These are phyloP conservation scores for Nothocercus julius DNA, from an alignment of 2,113 vertebrate genomes.

Conservation along the genomic window DNA sequence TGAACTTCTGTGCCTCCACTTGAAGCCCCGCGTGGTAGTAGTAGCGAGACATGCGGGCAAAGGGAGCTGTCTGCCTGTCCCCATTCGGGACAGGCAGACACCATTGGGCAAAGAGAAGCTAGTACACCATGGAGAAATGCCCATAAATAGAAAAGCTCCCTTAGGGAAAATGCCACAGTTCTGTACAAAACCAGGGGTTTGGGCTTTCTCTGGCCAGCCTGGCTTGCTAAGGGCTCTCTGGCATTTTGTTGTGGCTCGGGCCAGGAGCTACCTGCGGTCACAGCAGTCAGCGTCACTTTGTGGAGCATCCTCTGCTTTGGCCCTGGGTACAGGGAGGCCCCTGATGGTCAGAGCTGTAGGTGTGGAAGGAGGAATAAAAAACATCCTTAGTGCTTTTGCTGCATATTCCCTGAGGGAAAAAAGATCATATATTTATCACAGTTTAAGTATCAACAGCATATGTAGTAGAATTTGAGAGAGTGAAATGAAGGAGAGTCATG, in stretches of 20 bases:
- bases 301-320: not conserved
- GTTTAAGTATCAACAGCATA: not conserved
- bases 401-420: not conserved
- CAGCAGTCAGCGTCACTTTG: not conserved
- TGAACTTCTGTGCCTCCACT: not conserved
- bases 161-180: rapidly evolving
- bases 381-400: not conserved
- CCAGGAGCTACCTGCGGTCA: not conserved
- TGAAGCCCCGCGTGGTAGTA: not conserved
- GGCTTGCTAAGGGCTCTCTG: not conserved
- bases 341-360: not conserved
- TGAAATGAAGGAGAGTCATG: not conserved
- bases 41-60: not conserved
- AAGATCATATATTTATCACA: not conserved
- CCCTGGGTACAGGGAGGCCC: not conserved
- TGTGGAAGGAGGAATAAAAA: not conserved
- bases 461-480: not conserved
- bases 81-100: rapidly evolving
- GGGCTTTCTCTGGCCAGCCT: not conserved
- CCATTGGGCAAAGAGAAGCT: not conserved
- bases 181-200: not conserved
- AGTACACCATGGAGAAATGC: not conserved
- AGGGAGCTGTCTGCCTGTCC: not conserved
- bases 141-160: not conserved
- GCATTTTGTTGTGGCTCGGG: not conserved